These are phyloP conservation scores for Bolinopsis microptera DNA, from an alignment of 37 sponge, comb jelly and placozoan species.

Conservation along the genomic window DNA sequence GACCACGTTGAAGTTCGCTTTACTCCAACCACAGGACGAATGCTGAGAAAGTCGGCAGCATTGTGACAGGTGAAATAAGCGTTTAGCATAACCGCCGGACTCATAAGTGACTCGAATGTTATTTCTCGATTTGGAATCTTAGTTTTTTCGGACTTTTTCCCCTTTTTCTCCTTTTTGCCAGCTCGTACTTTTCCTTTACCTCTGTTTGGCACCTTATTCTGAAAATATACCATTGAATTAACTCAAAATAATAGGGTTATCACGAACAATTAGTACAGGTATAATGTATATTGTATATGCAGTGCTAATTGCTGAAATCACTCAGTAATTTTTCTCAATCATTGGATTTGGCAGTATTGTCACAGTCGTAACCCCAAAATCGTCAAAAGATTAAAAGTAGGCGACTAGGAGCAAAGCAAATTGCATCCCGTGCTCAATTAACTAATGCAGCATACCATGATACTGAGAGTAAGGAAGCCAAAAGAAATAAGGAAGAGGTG, in stretches of 20 bases:
- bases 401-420: too few species aligned
- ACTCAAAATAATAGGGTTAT: too few species aligned
- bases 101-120: not conserved
- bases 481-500: not conserved
- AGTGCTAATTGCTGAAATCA: not conserved
- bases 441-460: too few species aligned
- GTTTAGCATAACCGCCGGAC: not conserved
- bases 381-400: too few species aligned
- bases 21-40: not conserved
- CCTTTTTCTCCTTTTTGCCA: not conserved
- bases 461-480: too few species aligned
- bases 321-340: not conserved
- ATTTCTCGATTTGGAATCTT: not conserved
- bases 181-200: not conserved
- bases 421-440: too few species aligned
- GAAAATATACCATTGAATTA: too few species aligned
- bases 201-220: not conserved
- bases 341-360: not conserved
- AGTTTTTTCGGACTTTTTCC: not conserved
- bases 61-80: conserved; percentile 35
- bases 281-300: too few species aligned
- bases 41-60: not conserved
- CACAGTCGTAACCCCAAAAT: too few species aligned
- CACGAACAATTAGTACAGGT: too few species aligned
- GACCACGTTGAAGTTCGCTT: not conserved